Conservation (phyloP, 2,113 vertebrate genomes). For the Antechinus stuartii region DNA sequence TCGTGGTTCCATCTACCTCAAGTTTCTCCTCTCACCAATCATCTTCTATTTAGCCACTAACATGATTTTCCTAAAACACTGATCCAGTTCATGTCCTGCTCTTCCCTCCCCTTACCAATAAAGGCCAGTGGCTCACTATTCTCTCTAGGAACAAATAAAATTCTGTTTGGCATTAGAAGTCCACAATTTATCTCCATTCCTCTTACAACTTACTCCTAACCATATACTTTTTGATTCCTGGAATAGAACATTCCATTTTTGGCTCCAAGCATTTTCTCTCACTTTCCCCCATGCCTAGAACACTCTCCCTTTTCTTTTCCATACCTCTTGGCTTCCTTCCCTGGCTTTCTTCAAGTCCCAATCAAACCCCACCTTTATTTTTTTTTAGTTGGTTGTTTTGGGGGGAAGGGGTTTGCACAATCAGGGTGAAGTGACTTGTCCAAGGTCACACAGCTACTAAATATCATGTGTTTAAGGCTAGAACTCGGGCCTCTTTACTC, state of each 20-base stretch:
- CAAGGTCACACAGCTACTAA: too few relatives aligned
- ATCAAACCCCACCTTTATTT: neutral
- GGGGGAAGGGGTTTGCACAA: too few relatives aligned
- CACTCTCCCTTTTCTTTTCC: neutral
- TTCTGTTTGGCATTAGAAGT: neutral
- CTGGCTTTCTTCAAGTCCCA: neutral
- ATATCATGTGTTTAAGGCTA: too few relatives aligned
- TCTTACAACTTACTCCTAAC: neutral
- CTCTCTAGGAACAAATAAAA: neutral
- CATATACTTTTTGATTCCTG: neutral
- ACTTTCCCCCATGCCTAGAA: neutral
- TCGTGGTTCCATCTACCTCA: neutral
- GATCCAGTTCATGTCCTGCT: neutral
- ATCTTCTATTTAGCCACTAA: neutral
- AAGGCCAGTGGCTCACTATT: neutral
- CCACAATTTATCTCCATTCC: neutral
- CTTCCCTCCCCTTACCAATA: neutral
- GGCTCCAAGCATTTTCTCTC: neutral
- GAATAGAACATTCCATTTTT: neutral
- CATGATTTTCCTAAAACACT: neutral
- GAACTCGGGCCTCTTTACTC: too few relatives aligned
- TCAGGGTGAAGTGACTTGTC: too few relatives aligned
- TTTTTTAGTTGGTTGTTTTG: too few relatives aligned
- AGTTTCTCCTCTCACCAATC: neutral
- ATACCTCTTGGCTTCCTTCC: neutral